Evolutionary conservation across 2,888 invertebrate species (phyloP), one percentile per base, ranked within the genome.

Genomic region (Nebria salina): DNA sequence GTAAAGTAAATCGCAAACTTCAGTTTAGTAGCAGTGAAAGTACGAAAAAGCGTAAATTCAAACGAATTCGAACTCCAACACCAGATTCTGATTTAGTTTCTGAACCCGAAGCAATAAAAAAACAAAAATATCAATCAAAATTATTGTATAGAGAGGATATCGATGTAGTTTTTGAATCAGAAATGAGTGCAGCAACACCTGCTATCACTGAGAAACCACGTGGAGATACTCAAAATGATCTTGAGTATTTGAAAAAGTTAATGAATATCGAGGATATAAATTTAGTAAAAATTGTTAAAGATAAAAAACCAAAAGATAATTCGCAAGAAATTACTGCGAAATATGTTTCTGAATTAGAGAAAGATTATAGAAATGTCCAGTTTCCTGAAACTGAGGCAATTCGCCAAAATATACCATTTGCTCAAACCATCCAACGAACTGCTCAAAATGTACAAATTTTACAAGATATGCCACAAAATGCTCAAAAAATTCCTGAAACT

Each of bases 61-160:
- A 85, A 83, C 82, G 85, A 75, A 83, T 83, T 11, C 83, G 84
- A 34, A 77, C 82, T 5, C 72, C 79, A 68, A 77, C 82, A 43
- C 82, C 83, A 6, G 83, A 83, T 68, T 83, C 83, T 76, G 84
- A 83, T 65, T 84, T 83, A 3, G 2, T 54, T 5, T 8, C 13
- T 54, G 84, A 84, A 66, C 76, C 74, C 65, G 82, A 78, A 54
- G 76, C 25, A 65, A 54, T 68, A 41, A 64, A 81, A 34, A 81
- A 66, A 54, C 82, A 83, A 3, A 76, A 82, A 25, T n/a, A 82
- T 83, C 65, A 83, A 83, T 78, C 41, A 82, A 65, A 84, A 83
- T 41, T 84, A 84, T 78, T 86, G 85, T 81, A 87, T 11, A 82
- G 83, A 6, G 85, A 86, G 77, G 86, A 86, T 84, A 78, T 86